Evolutionary conservation across 2,113 vertebrate genomes (phyloP).

Genomic region (Podiceps cristatus): DNA sequence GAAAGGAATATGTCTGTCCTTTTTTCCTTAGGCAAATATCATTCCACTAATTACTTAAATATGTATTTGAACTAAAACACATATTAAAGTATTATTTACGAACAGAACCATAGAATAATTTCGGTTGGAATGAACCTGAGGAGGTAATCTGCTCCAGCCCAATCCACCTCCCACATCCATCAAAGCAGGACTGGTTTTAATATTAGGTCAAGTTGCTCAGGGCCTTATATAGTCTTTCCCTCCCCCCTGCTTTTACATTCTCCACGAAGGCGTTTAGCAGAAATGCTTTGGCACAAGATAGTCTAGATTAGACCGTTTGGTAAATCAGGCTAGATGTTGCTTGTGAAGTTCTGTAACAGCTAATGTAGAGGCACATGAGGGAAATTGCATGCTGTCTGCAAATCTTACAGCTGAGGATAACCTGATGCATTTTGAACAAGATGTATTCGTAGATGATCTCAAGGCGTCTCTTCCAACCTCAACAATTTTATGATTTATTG

Average conservation of each 20-base stretch:
- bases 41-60: not conserved
- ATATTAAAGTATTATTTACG: not conserved
- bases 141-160: not conserved
- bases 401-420: not conserved
- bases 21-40: not conserved
- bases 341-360: not conserved
- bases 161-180: not conserved
- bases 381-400: rapidly evolving
- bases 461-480: not conserved
- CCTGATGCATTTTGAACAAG: not conserved
- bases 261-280: not conserved
- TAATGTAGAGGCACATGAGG: rapidly evolving
- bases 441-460: not conserved
- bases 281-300: not conserved
- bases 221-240: not conserved
- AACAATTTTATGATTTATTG: not conserved
- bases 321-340: not conserved
- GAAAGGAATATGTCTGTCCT: not conserved
- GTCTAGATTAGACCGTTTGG: not conserved
- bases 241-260: not conserved
- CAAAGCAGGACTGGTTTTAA: not conserved
- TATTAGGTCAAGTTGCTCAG: rapidly evolving
- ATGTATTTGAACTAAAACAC: not conserved
- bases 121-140: not conserved
- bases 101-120: not conserved